Conservation (phyloP, 2,888 invertebrate species). For the Osmoderma eremita region DNA sequence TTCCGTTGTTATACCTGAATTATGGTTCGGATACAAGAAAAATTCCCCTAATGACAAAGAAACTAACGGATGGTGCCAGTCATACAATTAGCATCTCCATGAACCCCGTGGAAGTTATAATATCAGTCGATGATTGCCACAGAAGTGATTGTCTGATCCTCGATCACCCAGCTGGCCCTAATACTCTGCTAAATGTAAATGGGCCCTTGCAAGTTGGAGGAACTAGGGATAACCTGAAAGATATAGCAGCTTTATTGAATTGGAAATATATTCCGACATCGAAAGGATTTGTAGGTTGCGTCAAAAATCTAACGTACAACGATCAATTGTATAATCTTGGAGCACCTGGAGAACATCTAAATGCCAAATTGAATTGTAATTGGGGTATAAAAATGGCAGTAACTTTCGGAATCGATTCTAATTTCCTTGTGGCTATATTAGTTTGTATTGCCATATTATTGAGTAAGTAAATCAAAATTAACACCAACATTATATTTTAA, state of each 20-base stretch:
- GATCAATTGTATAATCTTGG: slow-evolving; percentile 90
- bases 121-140: slow-evolving; percentile 61
- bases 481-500: background rate
- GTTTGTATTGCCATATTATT: slow-evolving; percentile 86
- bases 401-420: slow-evolving; percentile 85
- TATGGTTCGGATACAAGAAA: slow-evolving; percentile 86
- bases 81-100: slow-evolving; percentile 87
- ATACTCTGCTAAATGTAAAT: slow-evolving; percentile 71
- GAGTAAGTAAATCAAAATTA: slow-evolving; percentile 69
- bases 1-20: slow-evolving; percentile 83
- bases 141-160: slow-evolving; percentile 58
- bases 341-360: slow-evolving; percentile 76
- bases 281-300: slow-evolving; percentile 86
- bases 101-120: slow-evolving; percentile 60
- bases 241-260: slow-evolving; percentile 70
- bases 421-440: slow-evolving; percentile 89
- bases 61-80: slow-evolving; percentile 83
- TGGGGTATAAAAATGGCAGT: slow-evolving; percentile 79
- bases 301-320: slow-evolving; percentile 90
- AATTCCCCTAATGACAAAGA: slow-evolving; percentile 75
- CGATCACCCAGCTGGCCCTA: slow-evolving; percentile 54
- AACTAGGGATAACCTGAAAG: slow-evolving; percentile 72
- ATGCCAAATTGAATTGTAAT: slow-evolving; percentile 80
- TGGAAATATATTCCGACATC: slow-evolving; percentile 79
- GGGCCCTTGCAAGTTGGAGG: slow-evolving; percentile 90